A percentile compares a stretch with the other conserved stretches of the same genome.
Conservation (phyloP, 1,140 invertebrate genomes). For the Orchesella cincta region DNA sequence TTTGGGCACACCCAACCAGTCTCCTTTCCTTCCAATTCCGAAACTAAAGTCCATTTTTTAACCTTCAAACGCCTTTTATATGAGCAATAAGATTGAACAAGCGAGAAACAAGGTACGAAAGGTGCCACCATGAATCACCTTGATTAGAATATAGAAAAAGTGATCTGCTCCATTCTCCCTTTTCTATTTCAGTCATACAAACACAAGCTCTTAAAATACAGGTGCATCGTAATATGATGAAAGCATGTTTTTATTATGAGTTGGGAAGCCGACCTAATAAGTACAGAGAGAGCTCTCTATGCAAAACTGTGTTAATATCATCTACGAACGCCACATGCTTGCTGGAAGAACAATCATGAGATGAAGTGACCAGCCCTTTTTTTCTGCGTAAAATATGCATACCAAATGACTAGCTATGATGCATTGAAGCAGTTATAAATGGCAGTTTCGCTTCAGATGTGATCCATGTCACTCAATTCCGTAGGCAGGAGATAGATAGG, state of each 20-base stretch:
- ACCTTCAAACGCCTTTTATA: conserved; percentile 19
- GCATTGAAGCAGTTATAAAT: too few relatives aligned
- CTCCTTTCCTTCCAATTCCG: background rate
- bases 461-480: too few relatives aligned
- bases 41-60: conserved; percentile 18
- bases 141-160: background rate
- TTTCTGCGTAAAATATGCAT: too few relatives aligned
- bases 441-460: too few relatives aligned
- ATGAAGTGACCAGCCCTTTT: too few relatives aligned
- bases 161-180: background rate
- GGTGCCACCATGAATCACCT: conserved; percentile 11
- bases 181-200: background rate
- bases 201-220: background rate
- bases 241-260: background rate
- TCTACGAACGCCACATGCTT: background rate
- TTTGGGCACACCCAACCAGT: conserved; percentile 6
- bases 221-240: background rate
- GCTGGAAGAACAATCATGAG: background rate
- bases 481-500: too few relatives aligned
- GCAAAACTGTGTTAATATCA: background rate
- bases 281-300: too few relatives aligned
- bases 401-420: too few relatives aligned
- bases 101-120: background rate
- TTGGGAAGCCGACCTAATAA: too few relatives aligned
- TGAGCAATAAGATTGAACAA: background rate